Conservation (phyloP, 2,797 vertebrate genomes). For the Ceryle rudis region DNA sequence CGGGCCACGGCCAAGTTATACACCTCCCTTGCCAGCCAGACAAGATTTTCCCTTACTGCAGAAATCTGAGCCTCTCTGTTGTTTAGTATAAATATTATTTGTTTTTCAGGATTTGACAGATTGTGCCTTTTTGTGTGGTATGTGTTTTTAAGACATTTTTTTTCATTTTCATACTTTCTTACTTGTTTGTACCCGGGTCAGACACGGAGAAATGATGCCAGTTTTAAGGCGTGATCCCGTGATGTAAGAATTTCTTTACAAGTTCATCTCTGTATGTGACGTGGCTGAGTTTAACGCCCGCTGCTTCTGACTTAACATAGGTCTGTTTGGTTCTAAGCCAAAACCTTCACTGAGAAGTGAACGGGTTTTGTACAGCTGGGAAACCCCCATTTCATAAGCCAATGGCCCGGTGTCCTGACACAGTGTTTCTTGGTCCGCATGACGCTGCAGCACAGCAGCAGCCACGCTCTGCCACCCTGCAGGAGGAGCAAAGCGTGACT, state of each 20-base stretch:
- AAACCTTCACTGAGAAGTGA: not conserved
- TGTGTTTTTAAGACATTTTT: not conserved
- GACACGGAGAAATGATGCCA: not conserved
- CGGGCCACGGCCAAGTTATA: not conserved
- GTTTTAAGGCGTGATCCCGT: not conserved
- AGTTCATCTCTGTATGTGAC: not conserved
- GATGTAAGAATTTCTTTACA: not conserved
- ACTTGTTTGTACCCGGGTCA: not conserved
- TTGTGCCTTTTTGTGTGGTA: not conserved
- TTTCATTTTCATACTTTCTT: not conserved
- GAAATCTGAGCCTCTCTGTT: not conserved
- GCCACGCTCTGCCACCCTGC: not conserved
- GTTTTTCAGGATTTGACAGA: not conserved
- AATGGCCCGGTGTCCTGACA: not conserved
- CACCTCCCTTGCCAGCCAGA: not conserved
- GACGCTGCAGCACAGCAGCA: not conserved
- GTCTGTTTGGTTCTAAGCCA: not conserved
- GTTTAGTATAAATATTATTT: not conserved
- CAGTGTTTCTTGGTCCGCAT: not conserved
- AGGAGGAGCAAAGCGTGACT: not conserved
- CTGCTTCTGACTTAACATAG: not conserved
- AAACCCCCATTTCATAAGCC: not conserved
- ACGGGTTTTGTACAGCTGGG: not conserved
- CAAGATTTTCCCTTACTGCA: not conserved
- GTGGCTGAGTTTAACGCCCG: not conserved